Conservation (phyloP, 2,113 vertebrate genomes). For the Eolophus roseicapilla region DNA sequence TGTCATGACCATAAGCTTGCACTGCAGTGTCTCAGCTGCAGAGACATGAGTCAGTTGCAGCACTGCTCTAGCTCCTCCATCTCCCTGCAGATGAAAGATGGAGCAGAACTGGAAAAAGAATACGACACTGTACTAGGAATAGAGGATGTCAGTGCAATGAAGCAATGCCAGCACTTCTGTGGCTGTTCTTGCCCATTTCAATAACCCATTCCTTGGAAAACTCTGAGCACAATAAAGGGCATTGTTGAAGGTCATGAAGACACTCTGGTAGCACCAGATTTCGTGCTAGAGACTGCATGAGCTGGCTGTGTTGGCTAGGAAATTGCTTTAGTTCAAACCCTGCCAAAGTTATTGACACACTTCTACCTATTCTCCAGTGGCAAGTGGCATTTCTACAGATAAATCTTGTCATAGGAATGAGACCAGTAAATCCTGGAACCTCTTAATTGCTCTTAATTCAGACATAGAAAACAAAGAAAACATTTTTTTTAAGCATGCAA, state of each 20-base stretch:
- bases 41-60: neutral
- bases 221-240: neutral
- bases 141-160: neutral
- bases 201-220: neutral
- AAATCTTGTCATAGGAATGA: neutral
- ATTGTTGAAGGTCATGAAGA: neutral
- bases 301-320: neutral
- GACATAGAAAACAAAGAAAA: neutral
- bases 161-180: neutral
- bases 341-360: neutral
- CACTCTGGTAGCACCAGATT: neutral
- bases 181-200: neutral
- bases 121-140: neutral
- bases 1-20: accelerated
- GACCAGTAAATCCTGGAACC: neutral
- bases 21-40: neutral
- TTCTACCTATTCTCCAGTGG: neutral
- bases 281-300: neutral
- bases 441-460: neutral
- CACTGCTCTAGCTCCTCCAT: neutral
- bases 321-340: neutral
- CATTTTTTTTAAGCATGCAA: neutral
- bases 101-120: neutral
- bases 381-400: neutral
- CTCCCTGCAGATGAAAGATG: neutral